phyloP scores from a whole-genome alignment of 2,113 vertebrate species.

The Regulus satrapa region DNA sequence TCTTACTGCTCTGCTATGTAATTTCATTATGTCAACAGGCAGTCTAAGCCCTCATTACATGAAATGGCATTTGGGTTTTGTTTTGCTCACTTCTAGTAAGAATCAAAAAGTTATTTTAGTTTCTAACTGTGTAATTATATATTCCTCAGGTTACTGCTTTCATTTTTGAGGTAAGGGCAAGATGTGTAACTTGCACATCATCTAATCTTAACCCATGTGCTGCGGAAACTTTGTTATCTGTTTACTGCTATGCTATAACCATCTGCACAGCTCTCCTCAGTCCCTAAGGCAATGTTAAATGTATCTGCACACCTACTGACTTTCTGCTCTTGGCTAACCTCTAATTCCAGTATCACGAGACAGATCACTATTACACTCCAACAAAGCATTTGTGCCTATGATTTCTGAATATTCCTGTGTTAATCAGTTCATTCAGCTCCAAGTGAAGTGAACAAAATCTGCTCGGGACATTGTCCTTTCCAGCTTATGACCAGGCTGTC shows the following conservation, averaged over 20 bases:
- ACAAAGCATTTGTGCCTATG: not conserved
- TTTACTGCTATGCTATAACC: not conserved
- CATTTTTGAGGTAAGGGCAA: not conserved
- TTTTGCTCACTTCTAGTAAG: not conserved
- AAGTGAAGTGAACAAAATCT: not conserved
- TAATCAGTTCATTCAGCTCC: not conserved
- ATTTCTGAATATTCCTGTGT: not conserved
- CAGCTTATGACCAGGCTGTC: not conserved
- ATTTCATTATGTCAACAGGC: not conserved
- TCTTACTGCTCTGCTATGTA: not conserved
- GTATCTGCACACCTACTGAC: not conserved
- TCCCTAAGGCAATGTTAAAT: not conserved
- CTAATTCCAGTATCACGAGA: not conserved
- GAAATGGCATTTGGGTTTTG: not conserved
- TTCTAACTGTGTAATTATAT: not conserved
- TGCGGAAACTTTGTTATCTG: not conserved
- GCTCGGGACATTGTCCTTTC: not conserved
- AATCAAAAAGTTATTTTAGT: not conserved
- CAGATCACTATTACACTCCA: not conserved
- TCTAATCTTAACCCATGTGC: not conserved
- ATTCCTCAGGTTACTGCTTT: not conserved
- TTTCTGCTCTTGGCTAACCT: constrained; percentile 4
- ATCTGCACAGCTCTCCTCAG: not conserved
- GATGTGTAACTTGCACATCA: not conserved
- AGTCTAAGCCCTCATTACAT: not conserved